A percentile compares a stretch with the other conserved stretches of the same genome.
phyloP scores from a whole-genome alignment of 2,888 invertebrate genomes.

The Petrolisthes manimaculis region DNA sequence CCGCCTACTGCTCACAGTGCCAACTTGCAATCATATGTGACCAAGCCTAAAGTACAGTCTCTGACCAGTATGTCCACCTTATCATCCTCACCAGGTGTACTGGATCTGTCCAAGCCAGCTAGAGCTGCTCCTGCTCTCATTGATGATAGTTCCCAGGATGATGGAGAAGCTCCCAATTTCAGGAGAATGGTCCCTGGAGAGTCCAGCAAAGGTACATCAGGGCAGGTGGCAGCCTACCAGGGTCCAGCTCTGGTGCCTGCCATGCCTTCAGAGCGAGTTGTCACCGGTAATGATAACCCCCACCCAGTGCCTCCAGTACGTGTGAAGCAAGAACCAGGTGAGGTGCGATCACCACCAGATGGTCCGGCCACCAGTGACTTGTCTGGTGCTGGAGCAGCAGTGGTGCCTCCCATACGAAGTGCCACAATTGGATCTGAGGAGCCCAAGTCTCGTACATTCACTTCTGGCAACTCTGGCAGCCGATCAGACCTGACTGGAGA shows the following conservation, averaged over 20 bases:
- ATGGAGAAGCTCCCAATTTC: conserved; percentile 53
- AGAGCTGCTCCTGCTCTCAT: conserved; percentile 14
- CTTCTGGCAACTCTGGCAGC: conserved; percentile 47
- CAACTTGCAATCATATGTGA: conserved; percentile 26
- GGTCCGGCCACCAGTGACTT: conserved; percentile 56
- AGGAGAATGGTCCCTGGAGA: conserved; percentile 65
- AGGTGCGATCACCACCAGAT: conserved; percentile 60
- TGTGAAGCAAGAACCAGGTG: conserved; percentile 56
- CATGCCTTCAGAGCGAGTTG: conserved; percentile 63
- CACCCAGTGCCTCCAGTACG: conserved; percentile 54
- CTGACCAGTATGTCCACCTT: conserved; percentile 21
- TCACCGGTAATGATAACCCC: conserved; percentile 62
- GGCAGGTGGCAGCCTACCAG: conserved; percentile 44
- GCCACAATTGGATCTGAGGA: conserved; percentile 63
- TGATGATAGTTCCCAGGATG: conserved; percentile 43
- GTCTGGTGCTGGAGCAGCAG: conserved; percentile 26
- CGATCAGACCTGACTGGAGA: conserved; percentile 34
- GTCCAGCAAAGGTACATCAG: conserved; percentile 53
- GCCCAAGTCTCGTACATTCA: conserved; percentile 45
- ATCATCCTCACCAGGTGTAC: conserved; percentile 39
- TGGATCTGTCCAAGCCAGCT: conserved; percentile 51
- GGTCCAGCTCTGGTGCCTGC: conserved; percentile 52
- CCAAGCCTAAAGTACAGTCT: conserved; percentile 46
- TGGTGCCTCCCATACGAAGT: conserved; percentile 56
- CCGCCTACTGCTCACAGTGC: conserved; percentile 54